Conservation (phyloP, 2,888 invertebrate genomes). For the Hybos culiciformis region DNA sequence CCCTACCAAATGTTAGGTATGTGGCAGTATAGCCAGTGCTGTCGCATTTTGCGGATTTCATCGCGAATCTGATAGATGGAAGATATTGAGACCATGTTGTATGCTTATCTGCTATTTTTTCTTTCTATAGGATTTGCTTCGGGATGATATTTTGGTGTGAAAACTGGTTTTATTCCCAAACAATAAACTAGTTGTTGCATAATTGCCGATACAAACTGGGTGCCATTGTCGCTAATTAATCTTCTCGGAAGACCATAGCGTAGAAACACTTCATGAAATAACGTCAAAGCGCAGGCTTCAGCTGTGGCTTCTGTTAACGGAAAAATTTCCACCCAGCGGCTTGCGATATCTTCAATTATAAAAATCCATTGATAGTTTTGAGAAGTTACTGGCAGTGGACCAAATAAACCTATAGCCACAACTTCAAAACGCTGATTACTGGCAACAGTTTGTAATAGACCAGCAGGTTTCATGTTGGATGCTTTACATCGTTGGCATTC, state of each 20-base stretch:
- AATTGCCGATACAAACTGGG: constrained; percentile 23
- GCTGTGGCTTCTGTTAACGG: constrained; percentile 19
- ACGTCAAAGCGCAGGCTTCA: constrained; percentile 16
- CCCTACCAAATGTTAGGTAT: constrained; percentile 23
- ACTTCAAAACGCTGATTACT: constrained; percentile 14
- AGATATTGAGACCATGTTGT: constrained; percentile 11
- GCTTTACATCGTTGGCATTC: constrained; percentile 14
- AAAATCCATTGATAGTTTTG: constrained; percentile 15
- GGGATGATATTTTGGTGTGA: constrained; percentile 14
- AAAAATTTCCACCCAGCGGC: constrained; percentile 18
- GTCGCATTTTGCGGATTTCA: constrained; percentile 21
- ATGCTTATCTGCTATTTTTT: constrained; percentile 7
- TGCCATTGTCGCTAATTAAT: constrained; percentile 23
- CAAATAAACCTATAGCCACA: constrained; percentile 15
- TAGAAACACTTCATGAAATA: constrained; percentile 21
- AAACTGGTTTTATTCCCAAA: constrained; percentile 1
- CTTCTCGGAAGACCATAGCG: constrained; percentile 21
- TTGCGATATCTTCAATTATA: constrained; percentile 18
- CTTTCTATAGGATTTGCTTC: constrained; percentile 14
- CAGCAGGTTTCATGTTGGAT: constrained; percentile 13
- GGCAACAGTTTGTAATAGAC: constrained; percentile 14
- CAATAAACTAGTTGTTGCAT: constrained; percentile 22
- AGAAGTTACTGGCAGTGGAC: constrained; percentile 13
- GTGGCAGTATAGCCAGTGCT: constrained; percentile 22
- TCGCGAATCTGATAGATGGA: constrained; percentile 23